Evolutionary conservation across 2,113 vertebrate species (phyloP).

Genomic region (Takifugu flavidus): DNA sequence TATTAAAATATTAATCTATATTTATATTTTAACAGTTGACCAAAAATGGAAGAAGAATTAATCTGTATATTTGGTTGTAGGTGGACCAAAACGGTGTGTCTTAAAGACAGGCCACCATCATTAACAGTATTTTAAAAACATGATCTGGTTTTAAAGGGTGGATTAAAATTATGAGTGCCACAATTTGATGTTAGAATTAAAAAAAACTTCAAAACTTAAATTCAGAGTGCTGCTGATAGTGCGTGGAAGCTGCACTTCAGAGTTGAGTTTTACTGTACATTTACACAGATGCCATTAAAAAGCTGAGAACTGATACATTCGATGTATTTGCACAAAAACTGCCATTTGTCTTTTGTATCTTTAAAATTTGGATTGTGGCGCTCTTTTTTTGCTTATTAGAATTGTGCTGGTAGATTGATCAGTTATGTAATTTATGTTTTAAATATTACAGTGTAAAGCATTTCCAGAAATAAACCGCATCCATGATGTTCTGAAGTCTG

Average conservation of each 20-base stretch:
- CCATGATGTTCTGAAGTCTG: not conserved
- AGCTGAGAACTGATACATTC: constrained; percentile 10
- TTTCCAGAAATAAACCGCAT: constrained; percentile 36
- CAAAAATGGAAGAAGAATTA: constrained; percentile 41
- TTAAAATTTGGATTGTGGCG: constrained; percentile 33
- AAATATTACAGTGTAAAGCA: constrained; percentile 15
- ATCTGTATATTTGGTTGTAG: constrained; percentile 16
- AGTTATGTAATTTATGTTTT: constrained; percentile 29
- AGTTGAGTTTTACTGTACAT: constrained; percentile 7
- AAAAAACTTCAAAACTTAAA: not conserved
- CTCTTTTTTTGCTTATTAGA: constrained; percentile 11
- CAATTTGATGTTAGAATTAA: not conserved
- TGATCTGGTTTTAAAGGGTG: not conserved
- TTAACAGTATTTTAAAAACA: constrained; percentile 8
- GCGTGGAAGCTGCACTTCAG: constrained; percentile 27
- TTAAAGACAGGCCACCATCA: constrained; percentile 8
- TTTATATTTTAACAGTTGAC: constrained; percentile 66
- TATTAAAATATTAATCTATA: constrained; percentile 47
- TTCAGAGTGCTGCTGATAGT: constrained; percentile 19
- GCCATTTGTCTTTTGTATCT: constrained; percentile 44
- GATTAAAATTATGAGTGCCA: too few species aligned
- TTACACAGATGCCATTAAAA: constrained; percentile 25
- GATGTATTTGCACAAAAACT: constrained; percentile 59
- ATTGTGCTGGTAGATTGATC: constrained; percentile 7
- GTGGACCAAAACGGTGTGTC: constrained; percentile 31